phyloP scores from a whole-genome alignment of 2,888 invertebrate species.

The Diaperis boleti region DNA sequence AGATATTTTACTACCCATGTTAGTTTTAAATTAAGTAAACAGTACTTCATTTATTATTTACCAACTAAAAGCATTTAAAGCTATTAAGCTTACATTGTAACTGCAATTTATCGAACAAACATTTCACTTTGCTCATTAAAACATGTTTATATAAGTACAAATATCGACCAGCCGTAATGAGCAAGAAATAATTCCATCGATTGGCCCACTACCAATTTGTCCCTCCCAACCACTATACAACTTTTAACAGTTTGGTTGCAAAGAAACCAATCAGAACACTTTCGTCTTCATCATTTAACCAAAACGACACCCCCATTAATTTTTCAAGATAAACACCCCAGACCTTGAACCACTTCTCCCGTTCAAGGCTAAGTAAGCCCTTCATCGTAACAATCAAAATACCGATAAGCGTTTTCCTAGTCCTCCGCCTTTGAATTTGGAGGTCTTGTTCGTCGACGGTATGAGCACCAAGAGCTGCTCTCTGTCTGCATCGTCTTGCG shows the following conservation, averaged over 20 bases:
- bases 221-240: no score
- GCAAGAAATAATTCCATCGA: not conserved
- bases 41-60: no score
- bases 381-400: slow-evolving; percentile 61
- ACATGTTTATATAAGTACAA: not conserved
- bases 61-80: no score
- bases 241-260: no score
- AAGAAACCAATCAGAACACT: slow-evolving; percentile 4
- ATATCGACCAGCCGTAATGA: not conserved
- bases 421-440: slow-evolving; percentile 51
- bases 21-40: no score
- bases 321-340: slow-evolving; percentile 20
- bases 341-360: slow-evolving; percentile 6
- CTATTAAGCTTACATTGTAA: no score
- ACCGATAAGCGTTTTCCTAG: slow-evolving; percentile 72
- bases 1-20: no score
- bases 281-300: not conserved
- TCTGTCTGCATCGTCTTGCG: slow-evolving; percentile 52
- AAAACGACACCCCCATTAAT: not conserved
- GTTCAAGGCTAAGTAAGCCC: no score
- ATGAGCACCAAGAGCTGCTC: slow-evolving; percentile 71
- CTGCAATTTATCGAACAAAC: not conserved
- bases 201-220: not conserved
- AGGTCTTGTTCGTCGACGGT: slow-evolving; percentile 33
- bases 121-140: not conserved